phyloP scores from a whole-genome alignment of 2,888 invertebrate species.

The Nomada flava region DNA sequence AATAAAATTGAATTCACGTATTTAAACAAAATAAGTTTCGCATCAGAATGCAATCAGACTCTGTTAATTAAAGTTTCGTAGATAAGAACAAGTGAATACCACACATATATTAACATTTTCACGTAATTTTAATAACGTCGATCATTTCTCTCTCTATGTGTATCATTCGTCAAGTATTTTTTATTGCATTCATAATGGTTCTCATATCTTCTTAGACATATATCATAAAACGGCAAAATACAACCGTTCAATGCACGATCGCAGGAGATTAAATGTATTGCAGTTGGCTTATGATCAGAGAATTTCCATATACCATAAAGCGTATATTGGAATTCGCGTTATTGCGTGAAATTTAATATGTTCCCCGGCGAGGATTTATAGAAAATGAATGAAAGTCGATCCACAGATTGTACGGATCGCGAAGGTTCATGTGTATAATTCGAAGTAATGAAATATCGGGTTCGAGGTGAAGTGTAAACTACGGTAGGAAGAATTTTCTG shows the following conservation, averaged over 20 bases:
- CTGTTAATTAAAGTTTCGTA: not conserved
- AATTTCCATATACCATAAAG: constrained; percentile 33
- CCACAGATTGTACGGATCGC: not conserved
- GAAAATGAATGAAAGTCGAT: constrained; percentile 26
- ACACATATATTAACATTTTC: not conserved
- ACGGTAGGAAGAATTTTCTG: too few species aligned
- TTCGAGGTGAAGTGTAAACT: not conserved
- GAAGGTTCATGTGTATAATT: not conserved
- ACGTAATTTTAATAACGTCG: too few species aligned
- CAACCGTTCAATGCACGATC: constrained; percentile 15
- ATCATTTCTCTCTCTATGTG: too few species aligned
- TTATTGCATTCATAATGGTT: not conserved
- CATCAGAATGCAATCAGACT: too few species aligned
- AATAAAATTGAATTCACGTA: too few species aligned
- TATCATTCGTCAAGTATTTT: constrained; percentile 8
- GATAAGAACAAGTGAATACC: not conserved
- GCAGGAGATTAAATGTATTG: constrained; percentile 29
- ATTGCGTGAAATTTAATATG: constrained; percentile 41
- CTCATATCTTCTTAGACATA: constrained; percentile 3
- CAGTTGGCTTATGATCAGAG: constrained; percentile 37
- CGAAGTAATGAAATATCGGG: constrained; percentile 11
- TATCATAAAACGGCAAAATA: constrained; percentile 16
- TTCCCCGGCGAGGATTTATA: constrained; percentile 27
- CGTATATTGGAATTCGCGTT: constrained; percentile 26
- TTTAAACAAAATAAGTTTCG: too few species aligned